phyloP scores from a whole-genome alignment of 2,888 invertebrate species.

The Melanostoma mellinum region DNA sequence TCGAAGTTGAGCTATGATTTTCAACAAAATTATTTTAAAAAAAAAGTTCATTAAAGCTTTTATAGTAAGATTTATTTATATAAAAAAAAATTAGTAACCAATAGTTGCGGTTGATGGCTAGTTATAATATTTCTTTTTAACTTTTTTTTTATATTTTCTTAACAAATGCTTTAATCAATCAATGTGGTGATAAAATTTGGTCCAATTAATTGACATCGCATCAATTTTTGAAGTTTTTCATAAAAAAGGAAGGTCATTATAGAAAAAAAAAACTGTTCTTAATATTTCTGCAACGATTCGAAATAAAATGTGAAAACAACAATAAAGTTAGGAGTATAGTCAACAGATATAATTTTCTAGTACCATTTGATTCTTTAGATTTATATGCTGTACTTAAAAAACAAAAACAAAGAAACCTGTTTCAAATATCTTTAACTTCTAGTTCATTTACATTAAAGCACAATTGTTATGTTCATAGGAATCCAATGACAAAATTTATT shows the following conservation, averaged over 20 bases:
- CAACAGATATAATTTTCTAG: slow-evolving; percentile 46
- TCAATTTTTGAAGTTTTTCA: slow-evolving; percentile 18
- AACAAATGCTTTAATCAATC: slow-evolving; percentile 51
- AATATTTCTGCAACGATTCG: slow-evolving; percentile 45
- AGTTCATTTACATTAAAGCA: slow-evolving; percentile 14
- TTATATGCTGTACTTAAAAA: slow-evolving; percentile 28
- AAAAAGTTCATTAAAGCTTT: slow-evolving; percentile 42
- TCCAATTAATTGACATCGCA: slow-evolving; percentile 51
- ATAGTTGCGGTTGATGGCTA: slow-evolving; percentile 69
- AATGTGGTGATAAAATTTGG: slow-evolving; percentile 60
- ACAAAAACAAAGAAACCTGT: slow-evolving; percentile 22
- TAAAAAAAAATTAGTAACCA: slow-evolving; percentile 70
- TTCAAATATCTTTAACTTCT: slow-evolving; percentile 25
- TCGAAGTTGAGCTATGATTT: no score
- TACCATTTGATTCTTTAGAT: slow-evolving; percentile 66
- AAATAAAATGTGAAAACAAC: slow-evolving; percentile 36
- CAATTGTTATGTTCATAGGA: slow-evolving; percentile 9
- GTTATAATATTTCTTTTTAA: slow-evolving; percentile 51
- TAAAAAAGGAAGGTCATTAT: slow-evolving; percentile 25
- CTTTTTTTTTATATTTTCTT: slow-evolving; percentile 34
- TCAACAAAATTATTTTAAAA: not conserved
- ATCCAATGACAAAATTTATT: slow-evolving; percentile 23
- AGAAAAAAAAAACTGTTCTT: slow-evolving; percentile 24
- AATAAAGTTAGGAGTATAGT: slow-evolving; percentile 39
- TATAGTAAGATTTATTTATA: slow-evolving; percentile 68